phyloP scores from a whole-genome alignment of 2,113 vertebrate genomes.

The Chloroceryle aenea region DNA sequence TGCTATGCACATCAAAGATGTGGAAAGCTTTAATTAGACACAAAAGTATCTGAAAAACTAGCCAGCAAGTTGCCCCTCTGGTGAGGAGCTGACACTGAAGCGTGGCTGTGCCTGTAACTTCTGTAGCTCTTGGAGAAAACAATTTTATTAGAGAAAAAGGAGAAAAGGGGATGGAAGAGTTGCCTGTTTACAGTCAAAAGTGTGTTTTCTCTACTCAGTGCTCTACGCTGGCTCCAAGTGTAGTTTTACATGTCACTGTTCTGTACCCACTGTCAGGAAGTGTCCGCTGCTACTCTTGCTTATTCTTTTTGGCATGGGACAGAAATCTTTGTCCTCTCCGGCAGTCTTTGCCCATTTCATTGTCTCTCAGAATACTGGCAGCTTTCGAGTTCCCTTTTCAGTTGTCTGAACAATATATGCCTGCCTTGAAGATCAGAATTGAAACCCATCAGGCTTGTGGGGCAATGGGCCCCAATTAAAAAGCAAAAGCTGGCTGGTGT shows the following conservation, averaged over 20 bases:
- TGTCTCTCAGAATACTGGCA: neutral
- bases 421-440: neutral
- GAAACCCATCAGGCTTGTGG: neutral
- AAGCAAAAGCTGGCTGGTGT: neutral
- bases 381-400: neutral
- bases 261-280: neutral
- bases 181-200: neutral
- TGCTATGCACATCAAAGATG: neutral
- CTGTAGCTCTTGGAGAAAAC: neutral
- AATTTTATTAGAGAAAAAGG: neutral
- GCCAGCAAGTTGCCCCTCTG: neutral
- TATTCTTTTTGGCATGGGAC: neutral
- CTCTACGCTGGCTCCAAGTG: neutral
- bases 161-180: neutral
- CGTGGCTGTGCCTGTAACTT: neutral
- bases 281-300: neutral
- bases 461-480: neutral
- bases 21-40: neutral
- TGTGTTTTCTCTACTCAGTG: neutral
- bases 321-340: neutral
- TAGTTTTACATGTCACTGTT: neutral
- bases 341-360: neutral
- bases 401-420: rapidly evolving
- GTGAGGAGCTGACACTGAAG: neutral
- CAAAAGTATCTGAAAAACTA: neutral